Percentiles rank a stretch among this genome's conserved stretches.
Evolutionary conservation across 2,888 invertebrate genomes (phyloP).

Genomic region (Aplocera efformata): DNA sequence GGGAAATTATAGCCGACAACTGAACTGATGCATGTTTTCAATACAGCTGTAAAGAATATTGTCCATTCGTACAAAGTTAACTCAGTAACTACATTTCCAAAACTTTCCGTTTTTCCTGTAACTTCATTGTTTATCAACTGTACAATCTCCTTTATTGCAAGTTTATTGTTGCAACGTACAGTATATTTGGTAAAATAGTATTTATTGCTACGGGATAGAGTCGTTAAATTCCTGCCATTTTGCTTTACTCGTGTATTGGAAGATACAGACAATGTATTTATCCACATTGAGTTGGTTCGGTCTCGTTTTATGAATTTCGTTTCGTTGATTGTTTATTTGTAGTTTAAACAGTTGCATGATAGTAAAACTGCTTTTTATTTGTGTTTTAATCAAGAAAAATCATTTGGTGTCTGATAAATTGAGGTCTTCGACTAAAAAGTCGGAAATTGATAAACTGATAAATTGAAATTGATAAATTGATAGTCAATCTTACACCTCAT

Average conservation of each 20-base stretch:
- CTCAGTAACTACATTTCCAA: slow-evolving; percentile 15
- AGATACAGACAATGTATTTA: slow-evolving; percentile 3
- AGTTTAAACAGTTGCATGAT: no score
- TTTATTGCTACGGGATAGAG: slow-evolving; percentile 8
- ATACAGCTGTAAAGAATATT: slow-evolving; percentile 1
- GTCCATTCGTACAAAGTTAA: slow-evolving; percentile 7
- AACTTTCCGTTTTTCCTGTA: slow-evolving; percentile 31
- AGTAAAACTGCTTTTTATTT: no score
- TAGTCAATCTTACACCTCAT: no score
- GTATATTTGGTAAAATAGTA: slow-evolving; percentile 3
- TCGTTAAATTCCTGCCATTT: slow-evolving; percentile 1
- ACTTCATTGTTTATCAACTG: slow-evolving; percentile 27
- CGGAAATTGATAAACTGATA: no score
- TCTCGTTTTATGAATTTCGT: slow-evolving; percentile 1
- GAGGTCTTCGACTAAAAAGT: no score
- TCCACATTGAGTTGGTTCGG: neutral
- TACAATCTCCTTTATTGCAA: slow-evolving; percentile 17
- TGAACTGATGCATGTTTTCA: neutral
- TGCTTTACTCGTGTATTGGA: neutral
- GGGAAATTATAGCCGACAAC: no score
- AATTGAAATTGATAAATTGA: no score
- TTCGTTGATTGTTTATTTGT: slow-evolving; percentile 3
- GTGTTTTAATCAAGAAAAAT: no score
- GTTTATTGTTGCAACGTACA: slow-evolving; percentile 13
- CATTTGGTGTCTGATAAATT: no score